A percentile compares a stretch with the other conserved stretches of the same genome.
Conservation (phyloP, 2,888 invertebrate genomes). For the Tribolium freemani region DNA sequence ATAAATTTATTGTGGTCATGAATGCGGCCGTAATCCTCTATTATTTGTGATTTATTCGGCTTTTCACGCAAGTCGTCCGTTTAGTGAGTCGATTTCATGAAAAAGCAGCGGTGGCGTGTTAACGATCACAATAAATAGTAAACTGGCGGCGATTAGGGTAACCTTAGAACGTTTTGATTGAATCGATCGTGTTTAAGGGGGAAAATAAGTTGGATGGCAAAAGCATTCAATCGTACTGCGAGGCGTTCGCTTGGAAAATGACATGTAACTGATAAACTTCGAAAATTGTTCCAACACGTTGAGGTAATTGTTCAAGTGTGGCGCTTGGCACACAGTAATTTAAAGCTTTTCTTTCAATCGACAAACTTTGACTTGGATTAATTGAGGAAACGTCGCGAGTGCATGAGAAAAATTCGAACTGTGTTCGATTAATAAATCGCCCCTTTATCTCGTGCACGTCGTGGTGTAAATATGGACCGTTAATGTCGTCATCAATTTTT, state of each 20-base stretch:
- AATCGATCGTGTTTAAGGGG: conserved; percentile 14
- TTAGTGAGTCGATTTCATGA: conserved; percentile 3
- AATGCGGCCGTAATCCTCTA: background rate
- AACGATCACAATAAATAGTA: conserved; percentile 2
- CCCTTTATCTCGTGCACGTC: conserved; percentile 1
- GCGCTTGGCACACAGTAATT: background rate
- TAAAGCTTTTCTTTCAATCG: background rate
- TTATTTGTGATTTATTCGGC: background rate
- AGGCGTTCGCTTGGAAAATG: conserved; percentile 20
- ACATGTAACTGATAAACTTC: conserved; percentile 28
- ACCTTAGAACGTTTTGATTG: conserved; percentile 19
- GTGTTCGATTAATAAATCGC: background rate
- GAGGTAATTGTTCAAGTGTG: conserved; percentile 26
- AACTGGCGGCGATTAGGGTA: conserved; percentile 12
- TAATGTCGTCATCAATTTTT: conserved; percentile 16
- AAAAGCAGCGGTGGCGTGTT: conserved; percentile 12
- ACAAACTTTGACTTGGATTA: too few relatives aligned
- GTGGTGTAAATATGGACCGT: background rate
- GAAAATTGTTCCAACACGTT: conserved; percentile 24
- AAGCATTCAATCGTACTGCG: conserved; percentile 13
- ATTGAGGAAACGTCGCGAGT: too few relatives aligned
- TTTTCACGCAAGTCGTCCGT: conserved; percentile 1
- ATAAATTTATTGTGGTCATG: background rate
- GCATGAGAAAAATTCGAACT: background rate
- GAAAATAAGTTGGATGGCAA: conserved; percentile 13